These are phyloP conservation scores for Petromus typicus DNA, from an alignment of 2,113 vertebrate species.

Conservation along the genomic window DNA sequence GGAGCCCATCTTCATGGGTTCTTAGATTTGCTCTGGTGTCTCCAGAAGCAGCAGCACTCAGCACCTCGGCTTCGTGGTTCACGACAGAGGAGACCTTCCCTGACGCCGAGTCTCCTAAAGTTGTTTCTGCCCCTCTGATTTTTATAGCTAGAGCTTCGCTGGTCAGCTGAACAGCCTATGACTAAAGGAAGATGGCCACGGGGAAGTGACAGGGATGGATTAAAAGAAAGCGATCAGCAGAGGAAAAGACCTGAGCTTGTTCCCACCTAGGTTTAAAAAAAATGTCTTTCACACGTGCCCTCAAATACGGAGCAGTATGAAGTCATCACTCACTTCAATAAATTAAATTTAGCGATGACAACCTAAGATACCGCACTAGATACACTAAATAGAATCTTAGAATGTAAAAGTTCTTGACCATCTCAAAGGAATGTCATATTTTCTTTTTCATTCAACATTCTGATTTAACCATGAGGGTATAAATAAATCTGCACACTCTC, in stretches of 20 bases:
- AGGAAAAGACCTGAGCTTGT: not conserved
- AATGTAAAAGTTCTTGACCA: not conserved
- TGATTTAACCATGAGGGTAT: not conserved
- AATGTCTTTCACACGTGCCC: not conserved
- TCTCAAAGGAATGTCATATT: not conserved
- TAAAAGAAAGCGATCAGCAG: conserved; percentile 1
- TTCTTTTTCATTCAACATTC: not conserved
- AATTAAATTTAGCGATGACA: conserved; percentile 40
- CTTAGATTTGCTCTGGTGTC: conserved; percentile 49
- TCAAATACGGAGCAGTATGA: not conserved
- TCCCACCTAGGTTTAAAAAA: not conserved
- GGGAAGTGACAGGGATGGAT: not conserved
- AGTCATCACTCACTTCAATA: conserved; percentile 6
- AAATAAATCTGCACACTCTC: not conserved
- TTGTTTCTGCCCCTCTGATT: conserved; percentile 53
- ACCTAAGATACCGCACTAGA: not conserved
- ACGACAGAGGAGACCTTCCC: conserved; percentile 32
- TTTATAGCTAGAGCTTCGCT: conserved; percentile 57
- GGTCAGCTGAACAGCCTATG: conserved; percentile 53
- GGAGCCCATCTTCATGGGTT: conserved; percentile 59
- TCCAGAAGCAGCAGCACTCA: not conserved
- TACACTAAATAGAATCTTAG: not conserved
- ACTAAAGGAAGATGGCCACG: conserved; percentile 62
- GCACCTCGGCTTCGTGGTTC: conserved; percentile 42
- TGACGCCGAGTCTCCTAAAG: conserved; percentile 59